Base-by-base conservation (phyloP, 2,888 invertebrate species). In the Habroteleia sp. region DNA sequence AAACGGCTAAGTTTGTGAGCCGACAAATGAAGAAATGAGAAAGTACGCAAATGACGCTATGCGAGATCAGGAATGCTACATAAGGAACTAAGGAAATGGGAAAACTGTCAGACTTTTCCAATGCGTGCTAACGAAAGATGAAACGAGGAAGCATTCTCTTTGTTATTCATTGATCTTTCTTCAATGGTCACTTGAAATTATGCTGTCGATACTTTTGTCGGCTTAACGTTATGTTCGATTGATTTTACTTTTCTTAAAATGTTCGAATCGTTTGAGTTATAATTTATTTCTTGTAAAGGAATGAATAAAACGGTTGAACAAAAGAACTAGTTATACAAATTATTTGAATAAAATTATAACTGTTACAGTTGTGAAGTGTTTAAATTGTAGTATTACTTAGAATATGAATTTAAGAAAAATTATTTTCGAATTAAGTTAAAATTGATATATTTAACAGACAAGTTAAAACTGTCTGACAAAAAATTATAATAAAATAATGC, bases 11-110 rank as follows among this genome's bases (percentile, higher is more conserved):
- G 37, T 62, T 48, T 48, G 37, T 1, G 13, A 48, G 39, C 29
- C 48, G 60, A 39, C 60, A 62, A 62, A 62, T 62, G 60, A 62
- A 62, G 46, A 48, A 46, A 62, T 48, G 60, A 62, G 39, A 39
- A 48, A 44, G 46, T 27, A 44, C 33, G 42, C 11, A 58, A 58
- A 58, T 44, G 58, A 33, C 11, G 25, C 14, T 3, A n/a, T n/a
- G 35, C 27, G 17, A 56, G 42, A 29, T 13, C 39, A 29, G 31
- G 31, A 56, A 37, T 6, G 14, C 25, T 8, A 25, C 13, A 23
- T 35, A 14, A 52, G 35, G 56, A 31, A 13, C 6, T 11, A 33
- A 23, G 31, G 14, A 33, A 44, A 44, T 33, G 42, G 17, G 44
- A 46, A 60, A 46, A 27, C 35, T 14, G 29, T 1, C 5, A 27